Evolutionary conservation across 2,888 invertebrate genomes (phyloP).

Genomic region (Drosophila dives): DNA sequence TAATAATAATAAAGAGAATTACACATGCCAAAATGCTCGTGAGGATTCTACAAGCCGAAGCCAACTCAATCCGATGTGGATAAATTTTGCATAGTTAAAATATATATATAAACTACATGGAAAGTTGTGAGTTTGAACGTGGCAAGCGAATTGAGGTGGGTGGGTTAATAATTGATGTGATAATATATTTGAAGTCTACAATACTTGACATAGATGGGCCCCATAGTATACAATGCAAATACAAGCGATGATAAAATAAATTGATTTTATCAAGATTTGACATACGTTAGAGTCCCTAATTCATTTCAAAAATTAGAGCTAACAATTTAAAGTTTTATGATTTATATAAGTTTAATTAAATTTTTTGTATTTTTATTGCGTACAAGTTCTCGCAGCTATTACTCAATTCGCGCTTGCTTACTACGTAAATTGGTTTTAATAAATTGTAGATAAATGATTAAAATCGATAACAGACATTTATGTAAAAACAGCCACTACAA

Average conservation of each 20-base stretch:
- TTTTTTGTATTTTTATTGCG: not conserved
- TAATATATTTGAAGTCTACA: constrained; percentile 9
- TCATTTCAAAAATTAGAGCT: not conserved
- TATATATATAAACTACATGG: constrained; percentile 10
- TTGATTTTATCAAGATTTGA: not conserved
- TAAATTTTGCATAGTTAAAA: constrained; percentile 16
- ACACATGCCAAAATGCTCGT: constrained; percentile 40
- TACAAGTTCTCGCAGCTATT: not conserved
- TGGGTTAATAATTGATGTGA: not conserved
- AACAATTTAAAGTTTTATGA: not conserved
- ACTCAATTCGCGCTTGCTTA: not conserved
- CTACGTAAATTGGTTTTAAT: not conserved
- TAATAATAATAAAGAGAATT: not conserved
- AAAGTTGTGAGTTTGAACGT: not conserved
- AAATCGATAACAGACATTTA: constrained; percentile 21
- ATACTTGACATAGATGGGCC: constrained; percentile 8
- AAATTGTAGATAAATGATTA: constrained; percentile 1
- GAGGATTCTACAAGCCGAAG: constrained; percentile 22
- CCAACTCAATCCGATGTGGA: constrained; percentile 23
- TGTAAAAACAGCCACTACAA: constrained; percentile 11
- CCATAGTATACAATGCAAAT: not conserved
- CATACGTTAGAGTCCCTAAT: not conserved
- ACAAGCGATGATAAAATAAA: not conserved
- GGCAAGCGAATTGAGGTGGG: not conserved
- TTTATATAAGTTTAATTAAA: not conserved